Conservation (phyloP, 2,888 invertebrate species). For the Drosophila algonquin region DNA sequence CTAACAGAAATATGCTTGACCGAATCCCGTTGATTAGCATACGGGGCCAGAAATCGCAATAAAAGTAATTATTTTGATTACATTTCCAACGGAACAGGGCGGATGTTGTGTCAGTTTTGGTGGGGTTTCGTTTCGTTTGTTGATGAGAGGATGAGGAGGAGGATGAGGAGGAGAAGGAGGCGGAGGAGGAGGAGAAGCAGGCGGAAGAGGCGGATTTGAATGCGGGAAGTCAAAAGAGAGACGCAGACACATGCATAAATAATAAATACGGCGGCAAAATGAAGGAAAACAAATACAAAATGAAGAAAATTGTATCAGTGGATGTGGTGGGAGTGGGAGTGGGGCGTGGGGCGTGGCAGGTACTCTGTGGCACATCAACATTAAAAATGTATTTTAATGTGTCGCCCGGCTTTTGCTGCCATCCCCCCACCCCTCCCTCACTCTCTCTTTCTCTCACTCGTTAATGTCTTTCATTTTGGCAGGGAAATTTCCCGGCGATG, state of each 20-base stretch:
- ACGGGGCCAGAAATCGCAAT: constrained; percentile 59
- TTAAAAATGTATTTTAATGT: constrained; percentile 79
- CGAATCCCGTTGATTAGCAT: constrained; percentile 57
- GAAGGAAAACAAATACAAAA: constrained; percentile 19
- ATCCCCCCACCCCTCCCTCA: constrained; percentile 35
- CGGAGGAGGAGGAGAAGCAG: too few species aligned
- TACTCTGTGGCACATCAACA: constrained; percentile 56
- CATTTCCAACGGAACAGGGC: constrained; percentile 54
- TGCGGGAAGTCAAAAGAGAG: constrained; percentile 22
- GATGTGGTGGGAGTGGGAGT: constrained; percentile 5
- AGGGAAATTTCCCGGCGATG: constrained; percentile 26
- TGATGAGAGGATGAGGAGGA: too few species aligned
- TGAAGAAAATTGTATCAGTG: constrained; percentile 25
- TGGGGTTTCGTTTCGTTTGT: too few species aligned
- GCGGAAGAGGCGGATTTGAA: too few species aligned
- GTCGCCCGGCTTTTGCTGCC: constrained; percentile 51
- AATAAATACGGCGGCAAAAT: constrained; percentile 37
- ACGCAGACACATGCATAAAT: constrained; percentile 45
- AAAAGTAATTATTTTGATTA: constrained; percentile 77
- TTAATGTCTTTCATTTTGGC: constrained; percentile 70
- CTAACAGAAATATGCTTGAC: constrained; percentile 18
- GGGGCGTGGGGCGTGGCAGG: constrained; percentile 32
- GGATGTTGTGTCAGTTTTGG: constrained; percentile 30
- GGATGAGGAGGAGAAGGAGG: too few species aligned
- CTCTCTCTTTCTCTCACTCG: constrained; percentile 40